These are phyloP conservation scores for Xanthia togata DNA, from an alignment of 2,888 invertebrate species.

Conservation along the genomic window DNA sequence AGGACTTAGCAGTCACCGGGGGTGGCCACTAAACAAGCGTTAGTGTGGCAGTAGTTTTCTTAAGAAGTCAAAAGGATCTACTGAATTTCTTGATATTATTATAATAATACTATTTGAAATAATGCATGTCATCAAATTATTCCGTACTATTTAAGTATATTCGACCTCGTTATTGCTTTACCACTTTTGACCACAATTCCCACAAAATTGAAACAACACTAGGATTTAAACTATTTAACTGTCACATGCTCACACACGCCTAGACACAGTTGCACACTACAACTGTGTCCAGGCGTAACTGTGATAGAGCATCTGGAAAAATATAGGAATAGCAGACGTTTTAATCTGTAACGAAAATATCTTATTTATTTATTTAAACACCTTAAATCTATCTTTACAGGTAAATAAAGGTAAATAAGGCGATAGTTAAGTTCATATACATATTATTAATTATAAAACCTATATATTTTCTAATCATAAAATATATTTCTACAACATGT, in stretches of 20 bases:
- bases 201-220: neutral
- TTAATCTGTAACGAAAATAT: neutral
- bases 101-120: neutral
- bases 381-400: too few relatives aligned
- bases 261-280: too few relatives aligned
- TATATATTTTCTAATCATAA: neutral
- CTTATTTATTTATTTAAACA: too few relatives aligned
- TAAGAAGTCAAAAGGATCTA: neutral
- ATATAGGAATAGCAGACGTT: neutral
- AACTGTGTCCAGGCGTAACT: neutral
- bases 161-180: neutral
- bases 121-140: neutral
- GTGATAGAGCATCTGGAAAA: neutral
- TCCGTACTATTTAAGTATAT: too few relatives aligned
- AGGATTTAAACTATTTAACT: neutral
- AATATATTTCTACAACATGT: too few relatives aligned
- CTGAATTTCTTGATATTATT: neutral
- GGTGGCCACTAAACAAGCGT: constrained; percentile 19
- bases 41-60: neutral
- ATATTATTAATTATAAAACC: neutral
- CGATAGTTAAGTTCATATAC: too few relatives aligned
- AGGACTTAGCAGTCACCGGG: constrained; percentile 11
- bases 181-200: neutral
- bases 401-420: too few relatives aligned
- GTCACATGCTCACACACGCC: too few relatives aligned